Percentiles rank a stretch among this genome's conserved stretches.
phyloP scores from a whole-genome alignment of 92 coral and sea anemone genomes.

The Pocillopora meandrina region DNA sequence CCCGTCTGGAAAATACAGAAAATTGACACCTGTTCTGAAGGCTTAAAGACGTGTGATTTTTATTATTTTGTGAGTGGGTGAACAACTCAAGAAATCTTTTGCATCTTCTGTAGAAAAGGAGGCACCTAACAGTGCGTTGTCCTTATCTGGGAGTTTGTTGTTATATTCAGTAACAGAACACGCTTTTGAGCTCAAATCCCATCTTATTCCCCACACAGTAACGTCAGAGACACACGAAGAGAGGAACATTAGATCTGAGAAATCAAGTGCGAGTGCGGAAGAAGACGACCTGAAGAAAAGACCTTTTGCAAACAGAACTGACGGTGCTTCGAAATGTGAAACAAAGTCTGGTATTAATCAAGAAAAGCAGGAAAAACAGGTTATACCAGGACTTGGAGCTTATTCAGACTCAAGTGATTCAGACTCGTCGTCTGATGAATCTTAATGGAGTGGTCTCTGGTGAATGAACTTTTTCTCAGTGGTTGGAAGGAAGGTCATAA shows the following conservation, averaged over 20 bases:
- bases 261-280: constrained; percentile 10
- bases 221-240: constrained; percentile 6
- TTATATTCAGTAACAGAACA: too few species aligned
- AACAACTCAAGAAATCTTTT: too few species aligned
- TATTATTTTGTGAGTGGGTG: too few species aligned
- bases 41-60: too few species aligned
- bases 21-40: too few species aligned
- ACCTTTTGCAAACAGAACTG: constrained; percentile 32
- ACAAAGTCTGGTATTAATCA: neutral
- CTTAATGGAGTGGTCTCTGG: constrained; percentile 2
- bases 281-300: constrained; percentile 16
- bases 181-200: too few species aligned
- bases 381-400: constrained; percentile 82
- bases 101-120: too few species aligned
- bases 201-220: neutral
- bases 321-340: neutral
- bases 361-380: constrained; percentile 25
- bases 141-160: too few species aligned
- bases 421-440: constrained; percentile 78
- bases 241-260: neutral
- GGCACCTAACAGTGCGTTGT: too few species aligned
- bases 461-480: constrained; percentile 4
- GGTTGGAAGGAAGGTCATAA: neutral
- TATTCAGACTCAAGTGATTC: constrained; percentile 98
- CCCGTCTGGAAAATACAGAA: too few species aligned